Percentiles rank a stretch among this genome's conserved stretches.
phyloP scores from a whole-genome alignment of 2,113 vertebrate genomes.

The Paramormyrops kingsleyae region DNA sequence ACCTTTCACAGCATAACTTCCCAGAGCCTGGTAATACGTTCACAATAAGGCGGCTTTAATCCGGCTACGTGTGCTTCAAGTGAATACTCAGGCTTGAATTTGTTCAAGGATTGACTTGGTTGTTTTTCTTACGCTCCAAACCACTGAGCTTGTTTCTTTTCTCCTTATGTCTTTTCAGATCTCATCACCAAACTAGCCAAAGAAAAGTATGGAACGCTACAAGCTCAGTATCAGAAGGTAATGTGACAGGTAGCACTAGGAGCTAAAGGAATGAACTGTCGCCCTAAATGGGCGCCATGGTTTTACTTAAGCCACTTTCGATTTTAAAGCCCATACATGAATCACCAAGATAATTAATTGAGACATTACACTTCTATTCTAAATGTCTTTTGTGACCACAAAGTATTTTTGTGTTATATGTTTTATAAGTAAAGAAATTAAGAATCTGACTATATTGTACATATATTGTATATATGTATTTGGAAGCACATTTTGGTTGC shows the following conservation, averaged over 20 bases:
- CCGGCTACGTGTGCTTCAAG: not conserved
- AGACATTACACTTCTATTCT: not conserved
- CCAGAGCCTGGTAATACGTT: not conserved
- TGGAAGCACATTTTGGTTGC: not conserved
- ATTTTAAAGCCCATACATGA: not conserved
- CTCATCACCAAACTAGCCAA: conserved; percentile 58
- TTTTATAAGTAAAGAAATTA: not conserved
- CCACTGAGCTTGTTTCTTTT: not conserved
- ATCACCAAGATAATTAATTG: not conserved
- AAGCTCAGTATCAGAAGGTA: conserved; percentile 66
- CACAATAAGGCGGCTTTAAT: not conserved
- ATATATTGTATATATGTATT: no score
- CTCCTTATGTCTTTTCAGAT: conserved; percentile 52
- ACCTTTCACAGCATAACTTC: not conserved
- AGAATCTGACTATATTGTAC: not conserved
- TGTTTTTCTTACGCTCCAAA: not conserved
- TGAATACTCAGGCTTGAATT: not conserved
- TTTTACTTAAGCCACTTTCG: not conserved
- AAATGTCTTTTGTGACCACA: not conserved
- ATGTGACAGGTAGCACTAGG: conserved; percentile 20
- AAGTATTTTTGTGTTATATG: not conserved
- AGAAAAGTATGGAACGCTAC: conserved; percentile 49
- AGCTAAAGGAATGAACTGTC: not conserved
- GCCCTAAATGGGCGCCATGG: not conserved
- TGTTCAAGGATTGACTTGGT: not conserved